Evolutionary conservation across 2,888 invertebrate genomes (phyloP).

Genomic region (Epinotia brunnichana): DNA sequence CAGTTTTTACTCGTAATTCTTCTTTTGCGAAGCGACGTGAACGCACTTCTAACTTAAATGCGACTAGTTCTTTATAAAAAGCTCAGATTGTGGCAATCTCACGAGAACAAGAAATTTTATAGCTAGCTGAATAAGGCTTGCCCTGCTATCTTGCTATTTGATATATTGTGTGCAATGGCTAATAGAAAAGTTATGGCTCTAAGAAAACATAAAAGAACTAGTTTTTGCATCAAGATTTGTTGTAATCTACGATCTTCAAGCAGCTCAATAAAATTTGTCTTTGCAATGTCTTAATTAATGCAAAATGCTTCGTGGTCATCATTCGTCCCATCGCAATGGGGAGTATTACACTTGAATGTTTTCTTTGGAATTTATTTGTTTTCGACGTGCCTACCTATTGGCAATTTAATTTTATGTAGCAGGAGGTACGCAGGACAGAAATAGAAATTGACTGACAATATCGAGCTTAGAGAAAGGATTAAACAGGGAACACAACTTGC

Average conservation of each 20-base stretch:
- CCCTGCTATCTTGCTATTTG: conserved; percentile 61
- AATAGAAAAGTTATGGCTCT: conserved; percentile 5
- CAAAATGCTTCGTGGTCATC: conserved; percentile 24
- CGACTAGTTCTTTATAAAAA: conserved; percentile 69
- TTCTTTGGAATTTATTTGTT: conserved; percentile 3
- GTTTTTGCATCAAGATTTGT: conserved; percentile 15
- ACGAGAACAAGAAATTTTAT: conserved; percentile 73
- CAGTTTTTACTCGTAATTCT: conserved; percentile 67
- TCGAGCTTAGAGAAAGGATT: not conserved
- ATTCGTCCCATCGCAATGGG: conserved; percentile 16
- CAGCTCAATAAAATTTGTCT: conserved; percentile 34
- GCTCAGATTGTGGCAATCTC: conserved; percentile 64
- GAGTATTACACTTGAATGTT: conserved; percentile 7
- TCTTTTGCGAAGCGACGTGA: conserved; percentile 60
- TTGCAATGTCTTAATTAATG: conserved; percentile 38
- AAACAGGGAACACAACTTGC: not conserved
- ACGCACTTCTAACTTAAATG: conserved; percentile 60
- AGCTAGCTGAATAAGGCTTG: conserved; percentile 53
- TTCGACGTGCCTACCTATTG: not conserved
- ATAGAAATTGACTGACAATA: not conserved
- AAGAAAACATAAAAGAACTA: conserved; percentile 9
- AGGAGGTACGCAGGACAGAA: not conserved
- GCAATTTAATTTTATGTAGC: not conserved
- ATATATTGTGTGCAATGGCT: conserved; percentile 74
- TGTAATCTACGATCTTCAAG: conserved; percentile 28